These are phyloP conservation scores for Corbicula japonica DNA, from an alignment of 2,888 invertebrate genomes.

Conservation along the genomic window DNA sequence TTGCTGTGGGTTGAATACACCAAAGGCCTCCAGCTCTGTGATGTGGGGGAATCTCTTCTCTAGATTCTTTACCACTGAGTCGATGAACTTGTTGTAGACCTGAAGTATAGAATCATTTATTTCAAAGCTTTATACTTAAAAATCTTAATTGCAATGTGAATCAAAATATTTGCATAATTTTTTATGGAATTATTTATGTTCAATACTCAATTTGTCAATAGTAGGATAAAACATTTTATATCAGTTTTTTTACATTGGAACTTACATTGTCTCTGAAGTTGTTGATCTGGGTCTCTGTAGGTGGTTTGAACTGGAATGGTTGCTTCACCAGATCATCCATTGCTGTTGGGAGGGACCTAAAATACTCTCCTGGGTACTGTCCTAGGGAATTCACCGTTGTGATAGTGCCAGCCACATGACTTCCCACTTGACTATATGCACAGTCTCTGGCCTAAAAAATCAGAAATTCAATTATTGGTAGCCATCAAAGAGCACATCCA, in stretches of 20 bases:
- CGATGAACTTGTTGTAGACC: slow-evolving; percentile 30
- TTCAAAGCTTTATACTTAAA: neutral
- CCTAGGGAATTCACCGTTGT: slow-evolving; percentile 7
- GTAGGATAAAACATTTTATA: neutral
- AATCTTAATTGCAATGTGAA: neutral
- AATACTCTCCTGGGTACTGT: slow-evolving; percentile 25
- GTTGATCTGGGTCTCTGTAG: neutral
- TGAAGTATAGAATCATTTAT: neutral
- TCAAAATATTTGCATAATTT: neutral
- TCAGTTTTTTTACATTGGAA: neutral
- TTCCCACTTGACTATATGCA: slow-evolving; percentile 20
- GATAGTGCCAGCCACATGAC: slow-evolving; percentile 30
- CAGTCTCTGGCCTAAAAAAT: slow-evolving; percentile 19
- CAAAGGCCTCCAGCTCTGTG: too few relatives aligned
- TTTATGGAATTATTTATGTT: neutral
- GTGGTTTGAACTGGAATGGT: slow-evolving; percentile 5
- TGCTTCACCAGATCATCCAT: slow-evolving; percentile 1
- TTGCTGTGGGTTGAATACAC: too few relatives aligned
- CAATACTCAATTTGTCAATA: too few relatives aligned
- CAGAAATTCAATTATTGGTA: neutral
- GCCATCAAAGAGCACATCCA: neutral
- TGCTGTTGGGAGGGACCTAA: neutral
- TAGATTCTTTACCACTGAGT: slow-evolving; percentile 35
- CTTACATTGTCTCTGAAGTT: slow-evolving; percentile 1
- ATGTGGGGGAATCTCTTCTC: too few relatives aligned